A percentile compares a stretch with the other conserved stretches of the same genome.
Conservation (phyloP, 2,888 invertebrate genomes). For the Drosophila dives region DNA sequence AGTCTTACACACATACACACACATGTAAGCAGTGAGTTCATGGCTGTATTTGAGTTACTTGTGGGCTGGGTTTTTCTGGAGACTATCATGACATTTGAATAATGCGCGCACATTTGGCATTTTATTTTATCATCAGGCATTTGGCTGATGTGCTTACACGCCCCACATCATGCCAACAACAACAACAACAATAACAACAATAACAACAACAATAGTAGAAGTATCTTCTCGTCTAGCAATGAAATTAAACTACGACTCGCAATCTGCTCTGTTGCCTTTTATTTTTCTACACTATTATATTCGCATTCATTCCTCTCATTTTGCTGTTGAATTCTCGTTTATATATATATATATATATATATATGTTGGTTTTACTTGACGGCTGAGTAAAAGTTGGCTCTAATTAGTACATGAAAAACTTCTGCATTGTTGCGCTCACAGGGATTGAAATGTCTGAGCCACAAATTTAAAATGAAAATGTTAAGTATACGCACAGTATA, state of each 20-base stretch:
- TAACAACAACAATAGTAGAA: constrained; percentile 3
- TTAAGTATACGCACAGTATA: constrained; percentile 55
- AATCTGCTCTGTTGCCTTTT: constrained; percentile 44
- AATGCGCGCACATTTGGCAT: constrained; percentile 77
- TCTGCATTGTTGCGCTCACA: constrained; percentile 58
- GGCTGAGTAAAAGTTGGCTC: constrained; percentile 32
- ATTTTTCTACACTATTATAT: constrained; percentile 66
- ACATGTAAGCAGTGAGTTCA: constrained; percentile 10
- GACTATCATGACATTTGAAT: constrained; percentile 78
- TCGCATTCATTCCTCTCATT: constrained; percentile 58
- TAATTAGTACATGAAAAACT: constrained; percentile 63
- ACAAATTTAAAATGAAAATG: constrained; percentile 59
- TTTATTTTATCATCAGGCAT: constrained; percentile 78
- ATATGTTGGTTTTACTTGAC: background rate
- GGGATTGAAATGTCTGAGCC: constrained; percentile 13
- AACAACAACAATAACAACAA: constrained; percentile 21
- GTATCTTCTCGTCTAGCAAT: constrained; percentile 52
- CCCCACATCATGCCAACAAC: constrained; percentile 18
- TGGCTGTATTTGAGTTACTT: constrained; percentile 3
- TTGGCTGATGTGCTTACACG: constrained; percentile 65
- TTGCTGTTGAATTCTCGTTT: constrained; percentile 18
- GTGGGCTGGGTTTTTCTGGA: constrained; percentile 17
- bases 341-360: background rate
- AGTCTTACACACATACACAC: too few species aligned
- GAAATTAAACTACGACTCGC: constrained; percentile 72